These are phyloP conservation scores for Ceyx cyanopectus DNA, from an alignment of 2,113 vertebrate species.

Conservation along the genomic window DNA sequence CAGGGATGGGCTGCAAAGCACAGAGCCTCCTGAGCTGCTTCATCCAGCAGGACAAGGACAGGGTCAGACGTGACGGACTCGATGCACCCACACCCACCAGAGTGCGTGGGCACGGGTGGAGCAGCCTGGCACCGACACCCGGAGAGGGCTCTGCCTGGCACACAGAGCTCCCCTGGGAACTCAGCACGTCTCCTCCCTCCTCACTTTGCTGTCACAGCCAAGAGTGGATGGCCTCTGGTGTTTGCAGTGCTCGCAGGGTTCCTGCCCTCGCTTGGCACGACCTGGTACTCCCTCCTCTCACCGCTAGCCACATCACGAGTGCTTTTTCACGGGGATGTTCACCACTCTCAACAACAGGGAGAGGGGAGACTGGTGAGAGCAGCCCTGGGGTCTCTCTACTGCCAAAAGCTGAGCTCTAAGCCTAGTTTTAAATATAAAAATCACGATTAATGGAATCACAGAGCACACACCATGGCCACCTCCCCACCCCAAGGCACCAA, in stretches of 20 bases:
- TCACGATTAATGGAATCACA: rapidly evolving
- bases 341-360: too few species aligned
- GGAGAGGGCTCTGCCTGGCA: too few species aligned
- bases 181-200: neutral
- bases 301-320: neutral
- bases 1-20: neutral
- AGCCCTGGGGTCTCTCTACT: too few species aligned
- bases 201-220: rapidly evolving
- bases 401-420: neutral
- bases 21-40: neutral
- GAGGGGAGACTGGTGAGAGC: too few species aligned
- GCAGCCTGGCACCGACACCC: too few species aligned
- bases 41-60: neutral
- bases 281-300: neutral
- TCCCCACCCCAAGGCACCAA: neutral
- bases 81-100: neutral
- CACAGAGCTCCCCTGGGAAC: neutral
- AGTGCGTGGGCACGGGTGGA: too few species aligned
- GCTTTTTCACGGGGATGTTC: neutral
- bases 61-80: neutral
- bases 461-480: rapidly evolving
- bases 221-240: rapidly evolving
- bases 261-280: neutral
- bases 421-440: neutral
- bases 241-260: neutral